These are phyloP conservation scores for Dendrocincla fuliginosa DNA, from an alignment of 2,797 vertebrate genomes.

Conservation along the genomic window DNA sequence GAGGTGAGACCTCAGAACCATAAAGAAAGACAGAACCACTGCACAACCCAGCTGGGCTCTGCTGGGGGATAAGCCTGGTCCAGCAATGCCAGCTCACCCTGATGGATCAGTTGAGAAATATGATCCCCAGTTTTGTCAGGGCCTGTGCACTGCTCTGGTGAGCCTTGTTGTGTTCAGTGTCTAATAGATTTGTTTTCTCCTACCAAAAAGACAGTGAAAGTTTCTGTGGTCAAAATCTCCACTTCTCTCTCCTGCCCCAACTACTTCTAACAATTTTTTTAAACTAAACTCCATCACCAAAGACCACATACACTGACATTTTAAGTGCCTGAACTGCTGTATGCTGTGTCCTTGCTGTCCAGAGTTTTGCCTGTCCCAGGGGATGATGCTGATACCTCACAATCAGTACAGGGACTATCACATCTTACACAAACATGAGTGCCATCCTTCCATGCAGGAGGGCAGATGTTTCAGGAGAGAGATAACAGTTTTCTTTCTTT, in stretches of 20 bases:
- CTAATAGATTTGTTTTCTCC: background rate
- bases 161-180: background rate
- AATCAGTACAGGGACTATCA: background rate
- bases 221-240: background rate
- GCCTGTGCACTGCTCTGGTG: fast-evolving
- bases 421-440: fast-evolving
- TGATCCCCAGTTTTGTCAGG: background rate
- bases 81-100: background rate
- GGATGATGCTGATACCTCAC: background rate
- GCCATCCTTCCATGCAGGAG: background rate
- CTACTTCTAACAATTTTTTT: background rate
- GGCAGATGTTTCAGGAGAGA: background rate
- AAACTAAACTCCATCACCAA: background rate
- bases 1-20: background rate
- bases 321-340: background rate
- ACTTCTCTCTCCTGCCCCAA: background rate
- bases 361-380: background rate
- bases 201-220: background rate
- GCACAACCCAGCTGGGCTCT: background rate
- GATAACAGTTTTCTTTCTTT: background rate
- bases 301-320: background rate
- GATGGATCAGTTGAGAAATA: background rate
- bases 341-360: background rate
- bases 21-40: background rate
- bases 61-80: background rate